phyloP scores from a whole-genome alignment of 1,140 invertebrate genomes.

The Thaumatotibia leucotreta region DNA sequence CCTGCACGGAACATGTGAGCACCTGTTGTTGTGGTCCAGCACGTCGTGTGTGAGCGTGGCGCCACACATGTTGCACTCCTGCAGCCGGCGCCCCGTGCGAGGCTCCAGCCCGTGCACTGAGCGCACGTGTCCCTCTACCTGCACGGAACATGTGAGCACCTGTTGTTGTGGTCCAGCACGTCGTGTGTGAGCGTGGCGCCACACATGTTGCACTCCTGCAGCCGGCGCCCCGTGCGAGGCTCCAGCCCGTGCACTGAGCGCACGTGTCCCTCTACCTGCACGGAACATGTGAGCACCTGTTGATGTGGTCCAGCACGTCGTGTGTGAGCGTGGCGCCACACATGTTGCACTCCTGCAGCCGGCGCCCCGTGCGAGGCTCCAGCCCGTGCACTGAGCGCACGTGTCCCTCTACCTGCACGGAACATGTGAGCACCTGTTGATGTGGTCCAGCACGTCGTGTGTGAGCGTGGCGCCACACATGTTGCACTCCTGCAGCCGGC shows the following conservation, averaged over 20 bases:
- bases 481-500: too few species aligned
- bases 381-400: constrained; percentile 40
- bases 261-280: constrained; percentile 35
- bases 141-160: constrained; percentile 25
- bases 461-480: too few species aligned
- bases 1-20: not conserved
- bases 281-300: constrained; percentile 33
- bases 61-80: constrained; percentile 19
- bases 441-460: too few species aligned
- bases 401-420: constrained; percentile 35
- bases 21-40: constrained; percentile 53
- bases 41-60: constrained; percentile 37
- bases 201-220: constrained; percentile 44
- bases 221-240: constrained; percentile 38
- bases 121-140: too few species aligned
- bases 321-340: constrained; percentile 43
- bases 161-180: constrained; percentile 45
- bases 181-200: constrained; percentile 39
- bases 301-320: constrained; percentile 44
- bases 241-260: constrained; percentile 42
- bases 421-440: too few species aligned
- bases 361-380: constrained; percentile 42
- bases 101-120: constrained; percentile 48
- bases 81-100: constrained; percentile 28
- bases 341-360: constrained; percentile 38